These are phyloP conservation scores for Bombus haemorrhoidalis DNA, from an alignment of 1,140 invertebrate species.

Conservation along the genomic window DNA sequence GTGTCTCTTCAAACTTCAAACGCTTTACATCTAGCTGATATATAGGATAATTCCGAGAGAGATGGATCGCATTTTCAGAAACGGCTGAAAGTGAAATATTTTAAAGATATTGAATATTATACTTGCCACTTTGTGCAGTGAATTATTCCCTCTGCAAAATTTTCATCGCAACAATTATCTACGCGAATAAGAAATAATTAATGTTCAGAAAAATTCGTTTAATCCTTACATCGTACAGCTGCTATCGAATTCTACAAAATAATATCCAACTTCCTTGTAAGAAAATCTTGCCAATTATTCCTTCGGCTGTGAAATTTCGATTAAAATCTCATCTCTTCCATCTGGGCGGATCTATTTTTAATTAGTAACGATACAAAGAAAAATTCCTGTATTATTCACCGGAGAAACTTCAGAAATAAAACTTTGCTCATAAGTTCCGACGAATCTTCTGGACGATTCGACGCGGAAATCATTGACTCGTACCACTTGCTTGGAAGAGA, in stretches of 20 bases:
- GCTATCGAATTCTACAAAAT: too few species aligned
- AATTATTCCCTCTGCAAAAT: background rate
- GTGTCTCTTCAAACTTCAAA: constrained; percentile 4
- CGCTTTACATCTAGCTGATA: background rate
- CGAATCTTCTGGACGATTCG: background rate
- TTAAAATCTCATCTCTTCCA: constrained; percentile 14
- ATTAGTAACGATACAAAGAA: constrained; percentile 9
- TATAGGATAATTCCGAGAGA: background rate
- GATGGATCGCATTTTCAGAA: background rate
- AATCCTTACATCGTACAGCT: too few species aligned
- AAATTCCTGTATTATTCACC: background rate
- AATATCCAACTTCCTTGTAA: background rate
- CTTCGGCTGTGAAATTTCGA: background rate
- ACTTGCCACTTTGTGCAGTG: background rate
- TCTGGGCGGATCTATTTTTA: background rate
- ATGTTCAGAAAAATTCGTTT: background rate
- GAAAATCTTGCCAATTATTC: background rate
- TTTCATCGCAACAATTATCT: too few species aligned
- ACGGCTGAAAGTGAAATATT: background rate
- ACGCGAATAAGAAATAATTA: too few species aligned
- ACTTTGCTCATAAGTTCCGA: background rate
- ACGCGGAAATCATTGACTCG: background rate
- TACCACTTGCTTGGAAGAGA: background rate
- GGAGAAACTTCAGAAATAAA: background rate
- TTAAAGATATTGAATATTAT: background rate